phyloP scores from a whole-genome alignment of 2,797 vertebrate genomes.

The Gymnopithys bicolor region DNA sequence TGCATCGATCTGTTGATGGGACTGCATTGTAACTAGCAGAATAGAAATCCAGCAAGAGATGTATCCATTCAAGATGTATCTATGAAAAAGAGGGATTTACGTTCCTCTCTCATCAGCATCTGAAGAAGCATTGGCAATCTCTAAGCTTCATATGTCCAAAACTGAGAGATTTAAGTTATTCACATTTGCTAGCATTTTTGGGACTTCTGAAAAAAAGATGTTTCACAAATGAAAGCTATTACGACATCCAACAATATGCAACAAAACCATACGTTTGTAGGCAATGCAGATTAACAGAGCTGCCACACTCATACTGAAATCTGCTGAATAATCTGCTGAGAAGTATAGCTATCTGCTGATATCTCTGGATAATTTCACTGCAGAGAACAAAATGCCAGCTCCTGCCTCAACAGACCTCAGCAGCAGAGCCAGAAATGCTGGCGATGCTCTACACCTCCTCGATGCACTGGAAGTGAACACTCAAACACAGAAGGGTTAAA shows the following conservation, averaged over 20 bases:
- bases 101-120: not conserved
- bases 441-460: not conserved
- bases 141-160: not conserved
- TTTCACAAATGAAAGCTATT: slow-evolving; percentile 1
- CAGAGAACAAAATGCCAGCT: not conserved
- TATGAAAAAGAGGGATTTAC: not conserved
- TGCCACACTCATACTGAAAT: not conserved
- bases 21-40: not conserved
- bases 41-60: not conserved
- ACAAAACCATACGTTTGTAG: not conserved
- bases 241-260: not conserved
- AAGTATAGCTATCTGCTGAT: not conserved
- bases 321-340: slow-evolving; percentile 7
- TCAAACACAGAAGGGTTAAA: slow-evolving; percentile 43
- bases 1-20: fast-evolving
- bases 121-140: not conserved
- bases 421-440: not conserved
- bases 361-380: not conserved
- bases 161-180: not conserved
- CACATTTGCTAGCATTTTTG: not conserved
- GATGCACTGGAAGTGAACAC: not conserved
- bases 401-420: not conserved
- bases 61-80: not conserved
- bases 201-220: not conserved
- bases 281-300: not conserved